Evolutionary conservation across 2,797 vertebrate species (phyloP).

Genomic region (Leptoclinus maculatus): DNA sequence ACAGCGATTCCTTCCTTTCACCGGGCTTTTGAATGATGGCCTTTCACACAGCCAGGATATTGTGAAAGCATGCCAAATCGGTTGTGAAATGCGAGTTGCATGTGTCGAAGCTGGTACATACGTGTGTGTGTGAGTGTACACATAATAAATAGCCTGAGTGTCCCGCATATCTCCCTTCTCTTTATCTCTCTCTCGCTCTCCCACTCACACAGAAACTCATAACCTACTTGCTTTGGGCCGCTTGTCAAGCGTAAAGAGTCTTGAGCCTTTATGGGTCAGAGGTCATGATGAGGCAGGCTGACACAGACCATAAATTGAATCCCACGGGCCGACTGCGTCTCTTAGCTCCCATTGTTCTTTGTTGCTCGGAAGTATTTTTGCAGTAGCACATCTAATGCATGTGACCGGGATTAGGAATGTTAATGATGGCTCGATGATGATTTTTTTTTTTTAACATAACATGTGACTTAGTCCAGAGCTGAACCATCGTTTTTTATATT

Average conservation of each 20-base stretch:
- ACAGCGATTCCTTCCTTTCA: conserved; percentile 38
- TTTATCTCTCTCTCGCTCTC: conserved; percentile 35
- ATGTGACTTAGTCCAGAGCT: background rate
- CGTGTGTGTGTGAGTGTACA: background rate
- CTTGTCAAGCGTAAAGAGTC: conserved; percentile 49
- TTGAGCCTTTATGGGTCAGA: conserved; percentile 55
- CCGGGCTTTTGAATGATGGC: conserved; percentile 56
- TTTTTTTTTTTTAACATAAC: background rate
- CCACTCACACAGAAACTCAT: conserved; percentile 42
- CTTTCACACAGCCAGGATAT: conserved; percentile 59
- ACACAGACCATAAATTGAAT: conserved; percentile 52
- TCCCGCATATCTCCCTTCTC: conserved; percentile 4
- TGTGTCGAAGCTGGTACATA: conserved; percentile 44
- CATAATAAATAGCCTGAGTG: conserved; percentile 37
- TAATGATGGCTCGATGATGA: conserved; percentile 7
- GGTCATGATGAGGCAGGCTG: conserved; percentile 58
- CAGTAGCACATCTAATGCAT: background rate
- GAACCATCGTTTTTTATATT: background rate
- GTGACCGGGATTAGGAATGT: background rate
- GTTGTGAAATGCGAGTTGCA: conserved; percentile 62
- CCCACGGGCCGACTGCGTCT: background rate
- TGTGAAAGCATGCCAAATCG: conserved; percentile 56
- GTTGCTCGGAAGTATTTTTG: conserved; percentile 1
- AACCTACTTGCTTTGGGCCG: conserved; percentile 45
- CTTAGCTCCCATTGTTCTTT: conserved; percentile 11